phyloP scores from a whole-genome alignment of 2,113 vertebrate species.

The Corydoras sp. region DNA sequence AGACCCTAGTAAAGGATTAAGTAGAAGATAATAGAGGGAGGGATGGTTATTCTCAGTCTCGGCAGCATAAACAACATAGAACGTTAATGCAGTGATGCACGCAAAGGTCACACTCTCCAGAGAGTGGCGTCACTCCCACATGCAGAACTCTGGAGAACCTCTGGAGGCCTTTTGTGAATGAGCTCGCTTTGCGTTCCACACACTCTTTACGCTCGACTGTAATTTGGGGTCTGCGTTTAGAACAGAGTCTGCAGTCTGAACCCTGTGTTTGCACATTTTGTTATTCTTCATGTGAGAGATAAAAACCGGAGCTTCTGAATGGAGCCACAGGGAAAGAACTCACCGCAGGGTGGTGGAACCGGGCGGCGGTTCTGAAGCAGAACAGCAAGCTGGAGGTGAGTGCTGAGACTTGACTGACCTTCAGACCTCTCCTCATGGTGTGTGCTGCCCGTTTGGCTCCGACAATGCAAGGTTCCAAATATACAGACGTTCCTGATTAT shows the following conservation, averaged over 20 bases:
- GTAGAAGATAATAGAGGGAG: not conserved
- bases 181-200: conserved; percentile 8
- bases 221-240: not conserved
- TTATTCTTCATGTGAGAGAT: no score
- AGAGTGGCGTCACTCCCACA: conserved; percentile 21
- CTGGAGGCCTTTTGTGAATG: no score
- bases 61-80: conserved; percentile 16
- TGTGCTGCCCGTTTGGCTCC: no score
- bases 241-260: not conserved
- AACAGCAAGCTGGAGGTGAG: not conserved
- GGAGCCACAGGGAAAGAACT: conserved; percentile 13
- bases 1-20: no score
- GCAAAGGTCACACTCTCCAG: conserved; percentile 26
- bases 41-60: not conserved
- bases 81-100: conserved; percentile 8
- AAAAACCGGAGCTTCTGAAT: not conserved
- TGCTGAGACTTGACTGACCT: not conserved
- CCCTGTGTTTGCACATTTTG: not conserved
- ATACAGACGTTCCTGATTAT: no score
- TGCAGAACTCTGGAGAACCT: no score
- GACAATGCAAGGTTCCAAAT: no score
- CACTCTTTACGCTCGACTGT: not conserved
- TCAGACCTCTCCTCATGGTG: not conserved
- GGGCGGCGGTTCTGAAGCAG: not conserved
- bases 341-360: conserved; percentile 1